These are phyloP conservation scores for Rhaphigaster nebulosa DNA, from an alignment of 2,888 invertebrate genomes.

Conservation along the genomic window DNA sequence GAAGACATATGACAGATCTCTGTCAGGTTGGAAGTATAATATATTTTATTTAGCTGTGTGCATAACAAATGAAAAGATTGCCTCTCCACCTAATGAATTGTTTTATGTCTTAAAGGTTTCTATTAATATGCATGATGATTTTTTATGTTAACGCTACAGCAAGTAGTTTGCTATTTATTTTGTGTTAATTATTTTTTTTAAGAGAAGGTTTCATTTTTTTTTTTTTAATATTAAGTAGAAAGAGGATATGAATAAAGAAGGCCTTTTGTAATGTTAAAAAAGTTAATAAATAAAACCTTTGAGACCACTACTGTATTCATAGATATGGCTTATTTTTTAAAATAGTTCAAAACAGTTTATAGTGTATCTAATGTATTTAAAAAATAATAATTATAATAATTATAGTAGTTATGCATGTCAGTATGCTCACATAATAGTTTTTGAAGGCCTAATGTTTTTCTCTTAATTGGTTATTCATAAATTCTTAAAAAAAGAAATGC, in stretches of 20 bases:
- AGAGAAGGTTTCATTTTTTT: slow-evolving; percentile 20
- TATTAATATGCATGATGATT: slow-evolving; percentile 51
- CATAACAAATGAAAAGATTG: slow-evolving; percentile 43
- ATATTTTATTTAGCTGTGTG: slow-evolving; percentile 55
- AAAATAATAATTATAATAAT: neutral
- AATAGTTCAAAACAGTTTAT: neutral
- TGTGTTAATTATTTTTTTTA: neutral
- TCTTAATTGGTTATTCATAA: neutral
- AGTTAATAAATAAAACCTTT: neutral
- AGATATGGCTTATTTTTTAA: slow-evolving; percentile 9
- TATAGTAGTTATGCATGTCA: slow-evolving; percentile 8
- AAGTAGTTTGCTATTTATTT: slow-evolving; percentile 22
- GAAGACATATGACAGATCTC: slow-evolving; percentile 61
- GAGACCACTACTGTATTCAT: slow-evolving; percentile 31
- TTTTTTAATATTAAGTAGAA: neutral
- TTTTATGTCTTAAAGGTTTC: slow-evolving; percentile 16
- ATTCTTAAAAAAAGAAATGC: slow-evolving; percentile 29
- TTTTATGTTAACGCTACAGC: neutral
- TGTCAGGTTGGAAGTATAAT: slow-evolving; percentile 62
- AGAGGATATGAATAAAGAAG: neutral
- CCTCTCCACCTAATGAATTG: slow-evolving; percentile 45
- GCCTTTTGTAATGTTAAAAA: neutral
- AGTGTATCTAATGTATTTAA: neutral
- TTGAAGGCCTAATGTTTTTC: neutral
- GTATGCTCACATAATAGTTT: slow-evolving; percentile 27